phyloP scores from a whole-genome alignment of 1,140 invertebrate genomes.

The Drosophila nigrodunni region DNA sequence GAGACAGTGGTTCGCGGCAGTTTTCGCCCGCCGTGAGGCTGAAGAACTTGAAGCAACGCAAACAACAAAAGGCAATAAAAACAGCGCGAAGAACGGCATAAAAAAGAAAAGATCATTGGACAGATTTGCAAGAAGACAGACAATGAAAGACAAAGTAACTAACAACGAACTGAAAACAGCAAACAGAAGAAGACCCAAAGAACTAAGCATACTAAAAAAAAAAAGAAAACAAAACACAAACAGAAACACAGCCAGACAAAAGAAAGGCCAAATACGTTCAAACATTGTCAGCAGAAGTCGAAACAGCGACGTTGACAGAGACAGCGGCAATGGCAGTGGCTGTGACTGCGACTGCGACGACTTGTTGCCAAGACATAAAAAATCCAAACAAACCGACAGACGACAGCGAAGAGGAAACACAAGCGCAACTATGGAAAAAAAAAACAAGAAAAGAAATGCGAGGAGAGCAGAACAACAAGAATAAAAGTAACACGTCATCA shows the following conservation, averaged over 20 bases:
- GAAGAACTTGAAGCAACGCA: conserved; percentile 42
- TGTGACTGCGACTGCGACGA: conserved; percentile 41
- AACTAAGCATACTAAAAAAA: conserved; percentile 29
- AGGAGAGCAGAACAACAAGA: conserved; percentile 44
- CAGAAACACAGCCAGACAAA: conserved; percentile 58
- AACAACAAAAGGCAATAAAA: conserved; percentile 57
- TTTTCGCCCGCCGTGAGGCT: conserved; percentile 40
- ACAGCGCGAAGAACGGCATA: conserved; percentile 46
- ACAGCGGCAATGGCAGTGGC: conserved; percentile 29
- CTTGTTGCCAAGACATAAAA: conserved; percentile 80
- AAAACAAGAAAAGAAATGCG: conserved; percentile 51
- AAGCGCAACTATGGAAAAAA: conserved; percentile 51
- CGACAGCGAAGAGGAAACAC: conserved; percentile 61
- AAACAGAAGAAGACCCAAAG: conserved; percentile 37
- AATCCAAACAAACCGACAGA: conserved; percentile 65
- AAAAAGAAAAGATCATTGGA: conserved; percentile 63
- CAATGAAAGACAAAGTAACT: conserved; percentile 29
- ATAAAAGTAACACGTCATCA: conserved; percentile 78
- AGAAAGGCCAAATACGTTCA: conserved; percentile 79
- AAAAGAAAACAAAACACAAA: background rate
- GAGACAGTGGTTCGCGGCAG: conserved; percentile 23
- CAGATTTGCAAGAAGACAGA: conserved; percentile 61
- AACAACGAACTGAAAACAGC: conserved; percentile 33
- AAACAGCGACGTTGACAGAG: conserved; percentile 31
- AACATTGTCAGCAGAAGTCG: conserved; percentile 50